These are phyloP conservation scores for Sphenopsis melanotis DNA, from an alignment of 2,797 vertebrate species.

Conservation along the genomic window DNA sequence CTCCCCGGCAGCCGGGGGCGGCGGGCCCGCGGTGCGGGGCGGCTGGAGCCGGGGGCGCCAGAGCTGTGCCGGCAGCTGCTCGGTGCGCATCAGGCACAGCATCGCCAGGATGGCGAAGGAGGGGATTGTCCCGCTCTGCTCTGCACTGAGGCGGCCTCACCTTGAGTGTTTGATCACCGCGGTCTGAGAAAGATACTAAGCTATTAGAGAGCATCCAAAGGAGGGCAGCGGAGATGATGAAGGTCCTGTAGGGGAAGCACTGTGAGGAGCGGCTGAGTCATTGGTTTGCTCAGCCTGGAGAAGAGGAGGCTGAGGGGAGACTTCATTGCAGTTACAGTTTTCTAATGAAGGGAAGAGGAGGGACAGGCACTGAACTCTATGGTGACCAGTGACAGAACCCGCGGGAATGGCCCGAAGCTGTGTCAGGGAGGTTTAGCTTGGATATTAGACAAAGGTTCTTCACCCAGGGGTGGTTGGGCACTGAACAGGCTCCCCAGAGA, in stretches of 20 bases:
- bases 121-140: not conserved
- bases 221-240: accelerated
- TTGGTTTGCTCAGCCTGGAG: not conserved
- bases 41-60: not conserved
- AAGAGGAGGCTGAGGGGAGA: not conserved
- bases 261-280: not conserved
- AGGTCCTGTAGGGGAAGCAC: not conserved
- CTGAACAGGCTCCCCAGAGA: not conserved
- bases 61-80: accelerated
- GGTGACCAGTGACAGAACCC: not conserved
- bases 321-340: not conserved
- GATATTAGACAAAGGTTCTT: not conserved
- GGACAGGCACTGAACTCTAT: not conserved
- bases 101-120: not conserved
- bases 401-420: not conserved
- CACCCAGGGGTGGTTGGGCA: accelerated
- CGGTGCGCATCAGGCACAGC: not conserved
- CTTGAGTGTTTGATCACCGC: not conserved
- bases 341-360: not conserved
- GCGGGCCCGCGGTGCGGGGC: not conserved
- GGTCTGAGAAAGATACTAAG: not conserved
- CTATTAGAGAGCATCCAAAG: not conserved
- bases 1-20: no score
- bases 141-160: not conserved
- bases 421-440: not conserved